Percentiles rank a stretch among this genome's conserved stretches.
These are phyloP conservation scores for Sycobia sp. DNA, from an alignment of 1,140 invertebrate genomes.

Conservation along the genomic window DNA sequence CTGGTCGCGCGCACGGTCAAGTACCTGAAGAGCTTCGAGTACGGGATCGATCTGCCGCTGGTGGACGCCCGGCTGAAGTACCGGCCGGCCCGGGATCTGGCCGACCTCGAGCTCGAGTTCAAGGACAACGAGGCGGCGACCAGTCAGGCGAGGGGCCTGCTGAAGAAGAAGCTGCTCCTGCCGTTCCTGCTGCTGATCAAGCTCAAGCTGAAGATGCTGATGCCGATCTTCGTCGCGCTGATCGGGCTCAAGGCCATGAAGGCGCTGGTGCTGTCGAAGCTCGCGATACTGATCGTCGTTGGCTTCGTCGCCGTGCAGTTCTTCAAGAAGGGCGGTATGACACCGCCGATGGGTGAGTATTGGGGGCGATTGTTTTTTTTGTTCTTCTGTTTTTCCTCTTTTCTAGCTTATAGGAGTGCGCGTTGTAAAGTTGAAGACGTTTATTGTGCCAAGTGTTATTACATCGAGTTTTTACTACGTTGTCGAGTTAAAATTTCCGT, in stretches of 20 bases:
- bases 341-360: slow-evolving; percentile 54
- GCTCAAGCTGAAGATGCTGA: slow-evolving; percentile 80
- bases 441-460: too few relatives aligned
- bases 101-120: slow-evolving; percentile 70
- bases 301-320: slow-evolving; percentile 80
- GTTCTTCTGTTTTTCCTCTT: too few relatives aligned
- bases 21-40: slow-evolving; percentile 73
- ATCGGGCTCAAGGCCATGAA: slow-evolving; percentile 82
- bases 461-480: slow-evolving; percentile 3
- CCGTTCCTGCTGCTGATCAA: slow-evolving; percentile 79
- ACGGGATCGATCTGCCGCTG: slow-evolving; percentile 70
- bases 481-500: too few relatives aligned
- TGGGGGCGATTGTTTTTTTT: too few relatives aligned
- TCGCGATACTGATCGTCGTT: slow-evolving; percentile 77
- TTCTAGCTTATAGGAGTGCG: too few relatives aligned
- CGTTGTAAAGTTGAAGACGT: too few relatives aligned
- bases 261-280: slow-evolving; percentile 80
- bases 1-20: slow-evolving; percentile 73
- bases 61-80: slow-evolving; percentile 58
- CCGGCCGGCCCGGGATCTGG: slow-evolving; percentile 55
- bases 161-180: slow-evolving; percentile 82
- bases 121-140: slow-evolving; percentile 70
- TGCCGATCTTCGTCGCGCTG: slow-evolving; percentile 79
- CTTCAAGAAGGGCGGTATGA: slow-evolving; percentile 68
- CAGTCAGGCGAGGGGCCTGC: slow-evolving; percentile 69